Conservation (phyloP, 2,797 vertebrate species). For the Varecia variegata region DNA sequence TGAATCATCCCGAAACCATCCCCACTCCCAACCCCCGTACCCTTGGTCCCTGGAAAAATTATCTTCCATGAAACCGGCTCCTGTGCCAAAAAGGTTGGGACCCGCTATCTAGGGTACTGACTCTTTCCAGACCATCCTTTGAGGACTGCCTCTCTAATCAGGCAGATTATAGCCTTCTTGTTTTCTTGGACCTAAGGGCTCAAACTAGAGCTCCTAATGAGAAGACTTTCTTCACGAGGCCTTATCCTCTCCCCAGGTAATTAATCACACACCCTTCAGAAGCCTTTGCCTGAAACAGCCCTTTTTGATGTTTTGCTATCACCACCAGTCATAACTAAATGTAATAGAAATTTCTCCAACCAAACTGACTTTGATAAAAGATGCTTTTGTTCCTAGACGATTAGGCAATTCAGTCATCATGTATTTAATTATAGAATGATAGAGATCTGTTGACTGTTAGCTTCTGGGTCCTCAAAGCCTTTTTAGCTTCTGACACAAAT, state of each 20-base stretch:
- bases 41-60: no score
- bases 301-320: conserved; percentile 9
- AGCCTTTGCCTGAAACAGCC: not conserved
- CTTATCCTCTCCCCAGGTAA: conserved; percentile 6
- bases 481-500: not conserved
- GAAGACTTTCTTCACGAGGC: not conserved
- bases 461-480: not conserved
- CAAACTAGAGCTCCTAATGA: conserved; percentile 15
- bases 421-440: conserved; percentile 39
- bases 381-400: conserved; percentile 23
- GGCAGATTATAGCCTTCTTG: not conserved
- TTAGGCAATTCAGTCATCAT: not conserved
- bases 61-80: no score
- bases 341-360: conserved; percentile 17
- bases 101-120: not conserved
- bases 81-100: no score
- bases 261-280: conserved; percentile 28
- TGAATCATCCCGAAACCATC: no score
- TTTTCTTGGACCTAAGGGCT: not conserved
- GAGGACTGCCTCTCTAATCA: not conserved
- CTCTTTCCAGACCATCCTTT: not conserved
- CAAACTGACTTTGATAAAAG: conserved; percentile 49
- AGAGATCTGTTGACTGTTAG: not conserved
- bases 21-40: no score
- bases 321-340: not conserved